These are phyloP conservation scores for Papilio elwesi DNA, from an alignment of 2,888 invertebrate genomes.

Conservation along the genomic window DNA sequence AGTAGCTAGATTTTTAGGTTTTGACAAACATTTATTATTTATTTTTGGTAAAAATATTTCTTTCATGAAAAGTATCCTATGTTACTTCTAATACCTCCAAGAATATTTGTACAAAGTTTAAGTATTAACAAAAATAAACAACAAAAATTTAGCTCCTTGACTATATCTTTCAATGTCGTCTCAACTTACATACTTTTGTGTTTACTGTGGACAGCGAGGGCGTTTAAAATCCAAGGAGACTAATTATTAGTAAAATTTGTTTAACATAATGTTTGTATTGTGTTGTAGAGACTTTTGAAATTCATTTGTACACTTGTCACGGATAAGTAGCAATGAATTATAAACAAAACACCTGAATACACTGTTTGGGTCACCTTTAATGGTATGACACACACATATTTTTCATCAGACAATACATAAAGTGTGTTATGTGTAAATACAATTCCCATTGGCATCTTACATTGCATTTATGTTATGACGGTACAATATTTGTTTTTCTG, in stretches of 20 bases:
- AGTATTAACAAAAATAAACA: too few species aligned
- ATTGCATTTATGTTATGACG: too few species aligned
- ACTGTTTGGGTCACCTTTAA: neutral
- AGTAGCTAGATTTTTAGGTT: too few species aligned
- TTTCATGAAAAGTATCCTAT: too few species aligned
- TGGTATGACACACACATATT: neutral
- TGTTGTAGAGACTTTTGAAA: slow-evolving; percentile 24
- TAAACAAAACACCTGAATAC: neutral
- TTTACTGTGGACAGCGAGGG: neutral
- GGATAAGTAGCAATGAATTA: slow-evolving; percentile 16
- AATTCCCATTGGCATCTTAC: too few species aligned
- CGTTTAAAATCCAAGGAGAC: slow-evolving; percentile 28
- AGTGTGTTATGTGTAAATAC: neutral
- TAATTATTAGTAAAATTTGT: slow-evolving; percentile 31
- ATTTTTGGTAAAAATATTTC: too few species aligned
- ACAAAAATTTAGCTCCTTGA: neutral
- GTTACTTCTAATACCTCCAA: too few species aligned
- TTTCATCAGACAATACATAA: neutral
- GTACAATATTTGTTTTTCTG: too few species aligned
- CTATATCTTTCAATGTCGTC: slow-evolving; percentile 8
- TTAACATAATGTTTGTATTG: slow-evolving; percentile 20
- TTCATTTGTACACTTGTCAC: slow-evolving; percentile 1
- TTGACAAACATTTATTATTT: too few species aligned
- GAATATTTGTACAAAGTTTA: too few species aligned
- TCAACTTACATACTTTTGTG: neutral